Evolutionary conservation across 2,797 vertebrate genomes (phyloP), one percentile per base, ranked within the genome.

Genomic region (Chelidonichthys spinosus): DNA sequence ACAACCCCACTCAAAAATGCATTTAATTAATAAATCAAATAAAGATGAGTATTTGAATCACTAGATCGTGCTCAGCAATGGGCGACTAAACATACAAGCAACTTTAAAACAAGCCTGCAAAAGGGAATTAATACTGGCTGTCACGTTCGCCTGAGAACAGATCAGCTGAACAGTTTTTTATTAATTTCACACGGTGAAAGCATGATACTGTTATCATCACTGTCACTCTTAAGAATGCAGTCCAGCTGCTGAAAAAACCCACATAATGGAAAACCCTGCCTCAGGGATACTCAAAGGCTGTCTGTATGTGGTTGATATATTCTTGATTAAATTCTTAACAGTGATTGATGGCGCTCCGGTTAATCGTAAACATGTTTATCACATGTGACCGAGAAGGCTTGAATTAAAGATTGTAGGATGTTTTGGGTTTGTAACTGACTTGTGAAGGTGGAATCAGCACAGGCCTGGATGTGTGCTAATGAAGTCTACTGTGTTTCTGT

Each of bases 401-500:
- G 44, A 72, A 55, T 43, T 3, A 53, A 25, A 25, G 25, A 25
- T 25, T 25, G 25, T 25, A 25, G 25, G 25, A 25, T 25, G 25
- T 25, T 2, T 25, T 1, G 25, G 25, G 25, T 25, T 25, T 25
- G 25, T 25, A 25, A 25, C 25, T 25, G 25, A n/a, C n/a, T n/a
- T n/a, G n/a, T n/a, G n/a, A n/a, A n/a, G n/a, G n/a, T n/a, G n/a
- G n/a, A n/a, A n/a, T 63, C n/a, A 25, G 33, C 1, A 9, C 50
- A 59, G 56, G 56, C 13, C 32, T 33, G n/a, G 11, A 47, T 35
- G 11, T 58, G 25, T 49, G 49, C n/a, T 40, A n/a, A 58, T 67
- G 11, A 52, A 76, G 40, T 77, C 61, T 86, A 43, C 36, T 83
- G 75, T 84, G 69, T 83, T 80, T 84, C 1, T 89, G 53, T 93